A percentile compares a stretch with the other conserved stretches of the same genome.
Conservation (phyloP, 2,113 vertebrate species). For the Nanorana parkeri region DNA sequence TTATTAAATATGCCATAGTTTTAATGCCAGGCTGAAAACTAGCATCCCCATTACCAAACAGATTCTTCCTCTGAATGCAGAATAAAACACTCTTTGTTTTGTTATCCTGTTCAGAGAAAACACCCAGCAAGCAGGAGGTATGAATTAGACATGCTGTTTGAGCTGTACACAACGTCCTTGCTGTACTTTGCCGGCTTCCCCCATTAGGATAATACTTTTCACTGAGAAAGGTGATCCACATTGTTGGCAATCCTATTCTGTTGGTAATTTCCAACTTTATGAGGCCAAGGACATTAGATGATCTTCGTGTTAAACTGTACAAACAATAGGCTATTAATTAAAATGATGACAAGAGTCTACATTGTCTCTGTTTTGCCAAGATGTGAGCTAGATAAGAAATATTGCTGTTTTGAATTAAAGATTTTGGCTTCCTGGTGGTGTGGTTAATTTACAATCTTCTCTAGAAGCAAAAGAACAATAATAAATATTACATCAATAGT, state of each 20-base stretch:
- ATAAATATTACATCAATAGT: not conserved
- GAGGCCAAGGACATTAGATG: conserved; percentile 15
- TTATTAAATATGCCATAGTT: not conserved
- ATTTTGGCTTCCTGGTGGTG: conserved; percentile 6
- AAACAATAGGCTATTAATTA: conserved; percentile 45
- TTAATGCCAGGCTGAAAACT: conserved; percentile 28
- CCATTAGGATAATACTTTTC: not conserved
- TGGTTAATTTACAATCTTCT: not conserved
- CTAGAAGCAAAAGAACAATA: no score
- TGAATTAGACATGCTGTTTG: conserved; percentile 25
- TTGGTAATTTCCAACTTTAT: conserved; percentile 17
- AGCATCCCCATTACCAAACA: conserved; percentile 3
- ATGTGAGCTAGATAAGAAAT: conserved; percentile 4
- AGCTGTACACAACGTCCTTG: conserved; percentile 20
- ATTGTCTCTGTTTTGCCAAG: conserved; percentile 20
- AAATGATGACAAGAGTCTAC: conserved; percentile 24
- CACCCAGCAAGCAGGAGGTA: conserved; percentile 26
- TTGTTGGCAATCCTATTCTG: conserved; percentile 8
- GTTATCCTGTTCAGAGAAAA: not conserved
- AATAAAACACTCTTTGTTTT: conserved; percentile 40
- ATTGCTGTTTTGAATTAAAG: not conserved
- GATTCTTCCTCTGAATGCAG: not conserved
- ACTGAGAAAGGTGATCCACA: conserved; percentile 6
- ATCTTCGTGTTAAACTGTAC: conserved; percentile 40
- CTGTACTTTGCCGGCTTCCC: no score